Percentiles rank a stretch among this genome's conserved stretches.
These are phyloP conservation scores for Falco peregrinus DNA, from an alignment of 2,797 vertebrate genomes.

Conservation along the genomic window DNA sequence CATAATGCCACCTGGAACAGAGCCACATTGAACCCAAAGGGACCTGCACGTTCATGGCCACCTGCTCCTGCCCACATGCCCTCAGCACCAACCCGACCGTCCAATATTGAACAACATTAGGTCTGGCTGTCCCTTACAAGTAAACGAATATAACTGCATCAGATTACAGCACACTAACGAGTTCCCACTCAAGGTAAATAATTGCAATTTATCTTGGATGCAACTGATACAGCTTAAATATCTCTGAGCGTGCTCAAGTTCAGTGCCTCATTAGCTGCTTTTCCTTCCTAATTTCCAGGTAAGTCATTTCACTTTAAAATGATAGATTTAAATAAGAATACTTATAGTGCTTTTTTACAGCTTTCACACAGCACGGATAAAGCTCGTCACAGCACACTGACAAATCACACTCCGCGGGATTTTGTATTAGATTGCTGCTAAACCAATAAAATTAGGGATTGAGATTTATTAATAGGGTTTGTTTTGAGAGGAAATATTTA, in stretches of 20 bases:
- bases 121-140: neutral
- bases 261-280: neutral
- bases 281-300: neutral
- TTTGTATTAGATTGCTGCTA: neutral
- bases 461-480: neutral
- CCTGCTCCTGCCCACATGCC: neutral
- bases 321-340: neutral
- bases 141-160: fast-evolving
- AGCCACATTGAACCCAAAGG: conserved; percentile 13
- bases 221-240: neutral
- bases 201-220: neutral
- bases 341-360: neutral
- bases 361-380: neutral
- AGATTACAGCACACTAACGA: neutral
- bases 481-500: neutral
- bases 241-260: neutral
- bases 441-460: neutral
- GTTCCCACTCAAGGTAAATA: neutral
- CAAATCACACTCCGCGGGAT: neutral
- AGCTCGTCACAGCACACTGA: fast-evolving
- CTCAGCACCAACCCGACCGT: neutral
- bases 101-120: fast-evolving
- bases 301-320: neutral
- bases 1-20: conserved; percentile 83
- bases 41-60: fast-evolving